Percentiles rank a stretch among this genome's conserved stretches.
Conservation (phyloP, 2,888 invertebrate species). For the Hypercompe scribonia region DNA sequence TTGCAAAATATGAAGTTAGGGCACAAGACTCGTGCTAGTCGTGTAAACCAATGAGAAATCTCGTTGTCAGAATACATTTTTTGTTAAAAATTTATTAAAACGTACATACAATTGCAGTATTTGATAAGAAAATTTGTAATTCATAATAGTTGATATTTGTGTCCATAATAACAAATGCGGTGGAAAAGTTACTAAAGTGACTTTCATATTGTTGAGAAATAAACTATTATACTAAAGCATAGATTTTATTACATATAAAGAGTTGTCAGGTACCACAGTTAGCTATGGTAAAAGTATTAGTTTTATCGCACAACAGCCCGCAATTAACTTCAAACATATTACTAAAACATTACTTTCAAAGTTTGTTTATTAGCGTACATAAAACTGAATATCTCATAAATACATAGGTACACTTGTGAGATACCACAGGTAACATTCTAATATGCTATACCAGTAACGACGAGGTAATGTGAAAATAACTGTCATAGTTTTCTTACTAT, state of each 20-base stretch:
- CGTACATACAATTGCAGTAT: neutral
- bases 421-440: neutral
- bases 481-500: conserved; percentile 1
- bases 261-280: neutral
- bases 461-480: neutral
- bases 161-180: neutral
- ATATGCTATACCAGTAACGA: neutral
- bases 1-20: neutral
- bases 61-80: neutral
- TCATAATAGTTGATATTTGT: neutral
- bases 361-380: neutral
- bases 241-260: conserved; percentile 1
- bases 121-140: neutral
- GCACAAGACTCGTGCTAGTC: neutral
- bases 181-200: neutral
- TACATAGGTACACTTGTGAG: neutral
- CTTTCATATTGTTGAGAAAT: neutral
- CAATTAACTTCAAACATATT: neutral
- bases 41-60: neutral
- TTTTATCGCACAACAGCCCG: neutral
- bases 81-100: neutral
- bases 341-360: neutral
- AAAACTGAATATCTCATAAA: neutral
- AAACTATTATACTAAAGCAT: neutral
- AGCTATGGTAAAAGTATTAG: neutral